Conservation (phyloP, 2,888 invertebrate genomes). For the Branchellion lobata region DNA sequence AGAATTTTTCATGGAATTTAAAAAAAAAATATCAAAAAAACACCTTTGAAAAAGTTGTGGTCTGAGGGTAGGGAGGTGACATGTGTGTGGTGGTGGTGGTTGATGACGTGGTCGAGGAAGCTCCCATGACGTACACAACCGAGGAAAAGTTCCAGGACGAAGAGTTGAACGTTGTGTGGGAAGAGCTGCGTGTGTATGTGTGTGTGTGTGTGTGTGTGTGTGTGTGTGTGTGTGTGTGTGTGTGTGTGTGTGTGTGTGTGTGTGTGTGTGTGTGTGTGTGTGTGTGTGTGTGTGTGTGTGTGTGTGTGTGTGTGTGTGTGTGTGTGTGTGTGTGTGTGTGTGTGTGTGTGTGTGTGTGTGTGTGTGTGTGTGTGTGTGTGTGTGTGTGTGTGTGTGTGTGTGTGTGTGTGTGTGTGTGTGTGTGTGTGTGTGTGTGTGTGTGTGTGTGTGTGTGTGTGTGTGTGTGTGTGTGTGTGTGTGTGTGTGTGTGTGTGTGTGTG, state of each 20-base stretch:
- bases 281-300: constrained; percentile 34
- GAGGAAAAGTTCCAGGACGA: no score
- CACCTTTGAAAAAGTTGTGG: no score
- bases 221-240: constrained; percentile 32
- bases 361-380: constrained; percentile 34
- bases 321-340: constrained; percentile 34
- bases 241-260: constrained; percentile 32
- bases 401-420: constrained; percentile 35
- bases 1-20: no score
- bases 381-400: constrained; percentile 34
- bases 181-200: constrained; percentile 9
- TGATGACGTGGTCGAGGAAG: no score
- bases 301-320: constrained; percentile 34
- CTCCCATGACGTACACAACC: no score
- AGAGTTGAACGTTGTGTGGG: no score
- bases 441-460: constrained; percentile 34
- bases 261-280: constrained; percentile 34
- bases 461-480: constrained; percentile 34
- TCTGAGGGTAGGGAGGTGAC: no score
- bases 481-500: constrained; percentile 10
- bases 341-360: constrained; percentile 32
- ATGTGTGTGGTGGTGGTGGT: no score
- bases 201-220: constrained; percentile 32
- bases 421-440: constrained; percentile 32
- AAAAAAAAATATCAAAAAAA: no score